These are phyloP conservation scores for Mactra quadrangularis DNA, from an alignment of 1,140 invertebrate genomes.

Conservation along the genomic window DNA sequence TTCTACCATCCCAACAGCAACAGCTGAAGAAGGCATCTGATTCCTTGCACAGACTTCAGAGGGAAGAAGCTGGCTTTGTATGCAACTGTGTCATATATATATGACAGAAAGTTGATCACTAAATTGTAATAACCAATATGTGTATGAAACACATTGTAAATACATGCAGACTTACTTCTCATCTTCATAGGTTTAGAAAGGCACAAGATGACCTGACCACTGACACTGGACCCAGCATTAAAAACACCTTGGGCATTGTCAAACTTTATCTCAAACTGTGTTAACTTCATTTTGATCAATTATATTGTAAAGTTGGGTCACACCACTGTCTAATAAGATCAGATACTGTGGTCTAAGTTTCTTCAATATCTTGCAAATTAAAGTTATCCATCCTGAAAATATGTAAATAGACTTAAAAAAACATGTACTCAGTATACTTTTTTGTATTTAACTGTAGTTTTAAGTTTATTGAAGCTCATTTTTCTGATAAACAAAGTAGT, in stretches of 20 bases:
- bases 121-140: not conserved
- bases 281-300: conserved; percentile 77
- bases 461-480: no score
- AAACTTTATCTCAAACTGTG: conserved; percentile 71
- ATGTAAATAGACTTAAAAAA: no score
- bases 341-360: no score
- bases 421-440: no score
- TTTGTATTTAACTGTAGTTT: no score
- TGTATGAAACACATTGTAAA: not conserved
- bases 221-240: conserved; percentile 64
- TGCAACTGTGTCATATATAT: not conserved
- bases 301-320: no score
- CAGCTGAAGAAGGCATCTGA: not conserved
- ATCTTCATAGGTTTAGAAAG: conserved; percentile 74
- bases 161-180: conserved; percentile 74
- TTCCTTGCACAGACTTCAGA: not conserved
- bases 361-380: no score
- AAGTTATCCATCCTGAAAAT: no score
- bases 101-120: not conserved
- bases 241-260: conserved; percentile 71
- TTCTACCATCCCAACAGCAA: no score
- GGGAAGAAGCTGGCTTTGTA: not conserved
- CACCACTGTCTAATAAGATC: no score
- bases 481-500: no score
- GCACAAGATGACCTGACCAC: conserved; percentile 65